phyloP scores from a whole-genome alignment of 2,113 vertebrate genomes.

The Colius striatus region DNA sequence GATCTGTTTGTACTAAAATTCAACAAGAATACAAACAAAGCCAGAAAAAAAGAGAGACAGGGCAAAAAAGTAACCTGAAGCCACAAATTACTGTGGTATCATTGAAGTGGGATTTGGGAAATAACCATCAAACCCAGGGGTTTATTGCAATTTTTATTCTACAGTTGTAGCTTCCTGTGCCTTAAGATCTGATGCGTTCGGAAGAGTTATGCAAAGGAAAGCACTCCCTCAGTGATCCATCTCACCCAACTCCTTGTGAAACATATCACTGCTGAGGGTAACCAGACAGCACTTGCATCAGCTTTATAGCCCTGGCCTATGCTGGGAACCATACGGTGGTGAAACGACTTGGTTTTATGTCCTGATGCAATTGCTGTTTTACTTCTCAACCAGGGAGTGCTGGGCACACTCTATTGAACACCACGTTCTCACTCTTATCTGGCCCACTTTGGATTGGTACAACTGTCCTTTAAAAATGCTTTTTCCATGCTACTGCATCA shows the following conservation, averaged over 20 bases:
- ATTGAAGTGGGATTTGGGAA: not conserved
- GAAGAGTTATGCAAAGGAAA: not conserved
- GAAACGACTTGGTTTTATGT: not conserved
- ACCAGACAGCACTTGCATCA: not conserved
- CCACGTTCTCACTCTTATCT: not conserved
- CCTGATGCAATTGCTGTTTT: rapidly evolving
- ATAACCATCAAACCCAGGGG: not conserved
- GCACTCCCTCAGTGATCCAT: not conserved
- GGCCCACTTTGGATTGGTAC: not conserved
- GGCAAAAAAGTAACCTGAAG: not conserved
- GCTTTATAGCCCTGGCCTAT: not conserved
- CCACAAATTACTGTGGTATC: not conserved
- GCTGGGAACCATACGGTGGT: not conserved
- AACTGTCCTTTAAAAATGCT: not conserved
- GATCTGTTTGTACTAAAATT: not conserved
- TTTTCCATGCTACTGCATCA: not conserved
- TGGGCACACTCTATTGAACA: rapidly evolving
- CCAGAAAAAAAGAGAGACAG: not conserved
- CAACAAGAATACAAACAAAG: not conserved
- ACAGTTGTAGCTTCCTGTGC: not conserved
- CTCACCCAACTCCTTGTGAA: not conserved
- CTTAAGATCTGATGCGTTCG: rapidly evolving
- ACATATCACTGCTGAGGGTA: rapidly evolving
- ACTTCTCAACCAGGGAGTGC: not conserved
- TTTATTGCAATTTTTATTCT: not conserved